Conservation (phyloP, 2,888 invertebrate species). For the Mongoloraphidia duomilia region DNA sequence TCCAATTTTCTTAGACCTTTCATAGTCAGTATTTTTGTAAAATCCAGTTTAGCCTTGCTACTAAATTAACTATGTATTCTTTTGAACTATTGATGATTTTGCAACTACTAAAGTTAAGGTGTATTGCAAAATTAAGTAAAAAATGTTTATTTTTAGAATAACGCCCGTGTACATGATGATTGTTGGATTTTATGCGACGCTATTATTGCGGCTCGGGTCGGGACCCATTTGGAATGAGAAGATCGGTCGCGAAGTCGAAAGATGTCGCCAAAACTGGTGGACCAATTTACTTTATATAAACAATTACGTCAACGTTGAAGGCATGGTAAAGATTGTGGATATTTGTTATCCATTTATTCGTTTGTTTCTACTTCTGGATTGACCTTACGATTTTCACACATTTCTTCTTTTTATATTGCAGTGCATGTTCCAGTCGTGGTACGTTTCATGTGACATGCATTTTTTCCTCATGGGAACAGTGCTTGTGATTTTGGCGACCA, state of each 20-base stretch:
- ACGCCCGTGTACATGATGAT: slow-evolving; percentile 18
- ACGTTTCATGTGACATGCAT: slow-evolving; percentile 30
- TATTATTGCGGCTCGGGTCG: slow-evolving; percentile 15
- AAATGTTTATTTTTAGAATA: slow-evolving; percentile 13
- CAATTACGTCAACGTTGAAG: slow-evolving; percentile 23
- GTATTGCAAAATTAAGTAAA: slow-evolving; percentile 4
- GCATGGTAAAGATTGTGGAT: slow-evolving; percentile 19
- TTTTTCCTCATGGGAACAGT: slow-evolving; percentile 22
- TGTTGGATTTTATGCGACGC: slow-evolving; percentile 16
- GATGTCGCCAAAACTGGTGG: slow-evolving; percentile 28
- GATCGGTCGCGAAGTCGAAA: slow-evolving; percentile 17
- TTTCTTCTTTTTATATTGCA: slow-evolving; percentile 20
- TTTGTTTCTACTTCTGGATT: neutral
- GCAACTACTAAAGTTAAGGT: too few relatives aligned
- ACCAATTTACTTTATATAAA: slow-evolving; percentile 28
- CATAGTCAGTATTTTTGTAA: too few relatives aligned
- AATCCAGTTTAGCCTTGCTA: too few relatives aligned
- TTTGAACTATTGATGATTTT: neutral
- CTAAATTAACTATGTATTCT: too few relatives aligned
- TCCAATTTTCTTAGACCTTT: neutral
- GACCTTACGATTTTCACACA: neutral
- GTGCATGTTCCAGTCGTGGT: slow-evolving; percentile 45
- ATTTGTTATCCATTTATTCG: neutral
- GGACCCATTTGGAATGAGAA: slow-evolving; percentile 12
- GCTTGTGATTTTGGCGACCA: slow-evolving; percentile 17